phyloP scores from a whole-genome alignment of 1,140 invertebrate genomes.

The Atopsyche davidsoni region DNA sequence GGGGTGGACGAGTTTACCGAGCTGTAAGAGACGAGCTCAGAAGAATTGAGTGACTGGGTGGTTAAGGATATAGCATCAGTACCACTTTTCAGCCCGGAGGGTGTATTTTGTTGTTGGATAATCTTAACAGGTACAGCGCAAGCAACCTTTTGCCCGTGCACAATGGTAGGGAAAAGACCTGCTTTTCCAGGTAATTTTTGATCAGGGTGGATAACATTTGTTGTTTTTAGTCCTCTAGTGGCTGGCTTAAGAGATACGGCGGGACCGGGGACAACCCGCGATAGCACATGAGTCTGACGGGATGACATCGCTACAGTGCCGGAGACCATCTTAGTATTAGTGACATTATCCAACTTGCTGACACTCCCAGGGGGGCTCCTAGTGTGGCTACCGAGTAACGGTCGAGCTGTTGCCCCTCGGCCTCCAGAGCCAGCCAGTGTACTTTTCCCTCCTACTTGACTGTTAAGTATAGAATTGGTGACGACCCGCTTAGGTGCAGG shows the following conservation, averaged over 20 bases:
- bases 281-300: slow-evolving; percentile 13
- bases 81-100: slow-evolving; percentile 12
- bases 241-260: slow-evolving; percentile 18
- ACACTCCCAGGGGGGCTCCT: neutral
- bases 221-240: slow-evolving; percentile 17
- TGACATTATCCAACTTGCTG: slow-evolving; percentile 32
- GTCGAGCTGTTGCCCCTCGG: neutral
- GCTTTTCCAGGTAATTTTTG: slow-evolving; percentile 7
- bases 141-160: slow-evolving; percentile 16
- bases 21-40: slow-evolving; percentile 11
- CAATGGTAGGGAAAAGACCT: slow-evolving; percentile 11
- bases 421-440: neutral
- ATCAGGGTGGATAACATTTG: slow-evolving; percentile 11
- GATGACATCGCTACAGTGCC: neutral
- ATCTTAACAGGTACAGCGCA: slow-evolving; percentile 20
- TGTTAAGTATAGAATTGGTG: slow-evolving; percentile 12
- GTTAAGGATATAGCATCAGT: slow-evolving; percentile 14
- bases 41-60: too few relatives aligned
- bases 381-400: neutral
- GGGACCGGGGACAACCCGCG: slow-evolving; percentile 19
- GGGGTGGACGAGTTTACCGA: slow-evolving; percentile 4
- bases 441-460: slow-evolving; percentile 3
- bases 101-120: slow-evolving; percentile 19
- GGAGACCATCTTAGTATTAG: slow-evolving; percentile 26
- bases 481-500: slow-evolving; percentile 29